These are phyloP conservation scores for Andrena fulva DNA, from an alignment of 2,888 invertebrate species.

Conservation along the genomic window DNA sequence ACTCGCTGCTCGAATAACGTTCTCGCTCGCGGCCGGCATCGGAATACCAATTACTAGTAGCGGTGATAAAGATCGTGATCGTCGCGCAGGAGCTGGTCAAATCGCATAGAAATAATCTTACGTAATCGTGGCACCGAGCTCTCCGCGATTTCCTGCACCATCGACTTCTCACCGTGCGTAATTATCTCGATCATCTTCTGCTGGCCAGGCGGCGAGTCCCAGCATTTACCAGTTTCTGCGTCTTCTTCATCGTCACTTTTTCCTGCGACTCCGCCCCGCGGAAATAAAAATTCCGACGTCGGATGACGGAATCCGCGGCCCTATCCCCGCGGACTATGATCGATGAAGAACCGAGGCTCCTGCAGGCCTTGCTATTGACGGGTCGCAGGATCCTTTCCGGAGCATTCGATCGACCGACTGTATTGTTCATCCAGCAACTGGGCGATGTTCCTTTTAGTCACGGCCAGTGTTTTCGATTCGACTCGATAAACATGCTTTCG, in stretches of 20 bases:
- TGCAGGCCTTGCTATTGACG: slow-evolving; percentile 11
- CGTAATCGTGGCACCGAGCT: not conserved
- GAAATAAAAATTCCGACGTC: slow-evolving; percentile 31
- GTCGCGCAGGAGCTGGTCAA: slow-evolving; percentile 39
- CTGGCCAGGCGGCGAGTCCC: not conserved
- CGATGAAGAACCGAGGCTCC: slow-evolving; percentile 23
- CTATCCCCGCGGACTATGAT: not conserved
- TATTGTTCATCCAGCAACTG: slow-evolving; percentile 8
- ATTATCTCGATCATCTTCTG: not conserved
- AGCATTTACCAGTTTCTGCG: not conserved
- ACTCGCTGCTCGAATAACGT: slow-evolving; percentile 69
- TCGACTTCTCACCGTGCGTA: not conserved
- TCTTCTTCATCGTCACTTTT: not conserved
- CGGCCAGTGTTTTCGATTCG: slow-evolving; percentile 2
- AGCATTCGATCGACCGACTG: slow-evolving; percentile 7
- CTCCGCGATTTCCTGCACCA: not conserved
- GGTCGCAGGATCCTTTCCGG: slow-evolving; percentile 14
- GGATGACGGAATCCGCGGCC: not conserved
- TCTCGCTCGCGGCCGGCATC: slow-evolving; percentile 44
- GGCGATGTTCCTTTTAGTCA: slow-evolving; percentile 1
- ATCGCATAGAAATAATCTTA: slow-evolving; percentile 10
- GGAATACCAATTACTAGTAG: slow-evolving; percentile 67
- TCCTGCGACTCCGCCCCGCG: too few species aligned
- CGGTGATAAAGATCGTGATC: slow-evolving; percentile 66
- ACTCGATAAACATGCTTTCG: slow-evolving; percentile 1